Conservation (phyloP, 2,888 invertebrate species). For the Eupithecia insigniata region DNA sequence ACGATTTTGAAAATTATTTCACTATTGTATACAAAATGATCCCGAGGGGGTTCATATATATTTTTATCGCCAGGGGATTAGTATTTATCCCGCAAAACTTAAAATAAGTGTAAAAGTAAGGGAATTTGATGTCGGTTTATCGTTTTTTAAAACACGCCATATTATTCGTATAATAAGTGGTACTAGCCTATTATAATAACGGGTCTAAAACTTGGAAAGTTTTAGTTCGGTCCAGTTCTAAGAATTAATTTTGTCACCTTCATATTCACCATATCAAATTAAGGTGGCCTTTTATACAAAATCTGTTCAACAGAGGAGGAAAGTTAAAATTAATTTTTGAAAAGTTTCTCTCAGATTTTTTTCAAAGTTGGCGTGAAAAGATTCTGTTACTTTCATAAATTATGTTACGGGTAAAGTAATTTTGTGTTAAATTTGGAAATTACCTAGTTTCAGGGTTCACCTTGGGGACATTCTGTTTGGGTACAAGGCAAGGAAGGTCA, state of each 20-base stretch:
- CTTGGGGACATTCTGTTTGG: constrained; percentile 1
- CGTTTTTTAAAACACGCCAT: too few species aligned
- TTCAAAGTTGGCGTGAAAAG: constrained; percentile 42
- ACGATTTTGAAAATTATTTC: too few species aligned
- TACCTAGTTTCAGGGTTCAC: constrained; percentile 10
- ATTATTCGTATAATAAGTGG: too few species aligned
- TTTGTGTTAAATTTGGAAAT: constrained; percentile 29
- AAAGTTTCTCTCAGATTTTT: constrained; percentile 38
- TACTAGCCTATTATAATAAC: neutral
- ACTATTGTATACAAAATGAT: too few species aligned
- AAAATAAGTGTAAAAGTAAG: too few species aligned
- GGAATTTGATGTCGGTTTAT: too few species aligned
- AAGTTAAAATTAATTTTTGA: constrained; percentile 40
- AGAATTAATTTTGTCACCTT: neutral
- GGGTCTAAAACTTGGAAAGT: neutral
- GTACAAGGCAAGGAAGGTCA: neutral
- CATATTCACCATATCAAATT: neutral
- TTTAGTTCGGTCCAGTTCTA: neutral
- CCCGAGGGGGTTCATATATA: too few species aligned
- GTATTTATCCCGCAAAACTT: too few species aligned
- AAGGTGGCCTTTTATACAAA: neutral
- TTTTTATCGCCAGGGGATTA: too few species aligned
- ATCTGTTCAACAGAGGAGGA: neutral
- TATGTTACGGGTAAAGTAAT: constrained; percentile 34
- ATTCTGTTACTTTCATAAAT: constrained; percentile 39